Conservation (phyloP, 2,113 vertebrate species). For the Saguinus midas region DNA sequence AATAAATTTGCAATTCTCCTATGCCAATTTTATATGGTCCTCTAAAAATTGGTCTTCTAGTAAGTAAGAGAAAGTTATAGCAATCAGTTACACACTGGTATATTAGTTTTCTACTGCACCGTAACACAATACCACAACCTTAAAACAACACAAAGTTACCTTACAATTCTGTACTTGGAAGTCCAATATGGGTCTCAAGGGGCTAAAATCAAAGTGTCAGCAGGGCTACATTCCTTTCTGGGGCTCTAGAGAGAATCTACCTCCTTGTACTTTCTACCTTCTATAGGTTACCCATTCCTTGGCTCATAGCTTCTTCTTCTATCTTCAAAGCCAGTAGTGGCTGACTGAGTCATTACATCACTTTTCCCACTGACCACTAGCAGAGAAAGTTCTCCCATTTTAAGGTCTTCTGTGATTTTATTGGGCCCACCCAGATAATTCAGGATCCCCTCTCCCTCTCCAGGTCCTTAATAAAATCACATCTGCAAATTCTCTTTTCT, state of each 20-base stretch:
- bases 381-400: background rate
- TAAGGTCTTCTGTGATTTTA: background rate
- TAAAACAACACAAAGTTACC: background rate
- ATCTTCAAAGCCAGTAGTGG: background rate
- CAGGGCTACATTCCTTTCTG: background rate
- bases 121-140: background rate
- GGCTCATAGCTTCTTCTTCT: background rate
- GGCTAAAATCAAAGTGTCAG: background rate
- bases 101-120: background rate
- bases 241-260: background rate
- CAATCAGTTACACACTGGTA: background rate
- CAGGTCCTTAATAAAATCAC: background rate
- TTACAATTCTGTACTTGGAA: background rate
- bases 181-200: background rate
- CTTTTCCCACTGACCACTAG: background rate
- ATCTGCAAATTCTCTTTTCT: background rate
- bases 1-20: slow-evolving; percentile 1
- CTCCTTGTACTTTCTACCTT: background rate
- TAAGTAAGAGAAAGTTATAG: background rate
- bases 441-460: background rate
- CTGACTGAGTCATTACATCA: background rate
- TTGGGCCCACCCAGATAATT: background rate
- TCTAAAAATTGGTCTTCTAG: background rate
- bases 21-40: background rate
- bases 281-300: background rate